phyloP scores from a whole-genome alignment of 2,888 invertebrate genomes.

The Lepidochitona cinerea region DNA sequence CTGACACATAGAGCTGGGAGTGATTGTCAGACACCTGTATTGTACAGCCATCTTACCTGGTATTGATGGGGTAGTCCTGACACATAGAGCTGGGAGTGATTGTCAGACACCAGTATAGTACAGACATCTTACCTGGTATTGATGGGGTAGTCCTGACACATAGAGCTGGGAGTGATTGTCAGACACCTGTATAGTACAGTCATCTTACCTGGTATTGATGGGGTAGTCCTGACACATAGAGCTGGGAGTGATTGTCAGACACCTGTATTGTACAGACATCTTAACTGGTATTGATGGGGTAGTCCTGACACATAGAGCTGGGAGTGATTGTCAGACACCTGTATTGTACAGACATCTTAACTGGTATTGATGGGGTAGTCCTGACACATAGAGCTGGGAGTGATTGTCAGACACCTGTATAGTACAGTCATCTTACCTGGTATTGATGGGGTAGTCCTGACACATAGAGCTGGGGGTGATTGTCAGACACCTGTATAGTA shows the following conservation, averaged over 20 bases:
- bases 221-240: slow-evolving; percentile 50
- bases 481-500: slow-evolving; percentile 76
- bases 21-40: slow-evolving; percentile 74
- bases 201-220: slow-evolving; percentile 30
- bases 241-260: slow-evolving; percentile 65
- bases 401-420: slow-evolving; percentile 74
- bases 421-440: slow-evolving; percentile 50
- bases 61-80: slow-evolving; percentile 43
- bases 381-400: slow-evolving; percentile 50
- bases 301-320: slow-evolving; percentile 51
- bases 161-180: slow-evolving; percentile 48
- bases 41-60: slow-evolving; percentile 73
- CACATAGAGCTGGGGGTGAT: slow-evolving; percentile 46
- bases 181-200: slow-evolving; percentile 75
- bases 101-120: slow-evolving; percentile 75
- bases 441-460: slow-evolving; percentile 43
- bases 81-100: slow-evolving; percentile 46
- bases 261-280: slow-evolving; percentile 74
- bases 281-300: slow-evolving; percentile 34
- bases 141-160: slow-evolving; percentile 44
- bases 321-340: slow-evolving; percentile 73
- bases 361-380: slow-evolving; percentile 36
- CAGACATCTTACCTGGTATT: slow-evolving; percentile 30
- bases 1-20: slow-evolving; percentile 50
- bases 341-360: slow-evolving; percentile 70